A percentile compares a stretch with the other conserved stretches of the same genome.
Evolutionary conservation across 2,888 invertebrate species (phyloP).

Genomic region (Carterocephalus palaemon): DNA sequence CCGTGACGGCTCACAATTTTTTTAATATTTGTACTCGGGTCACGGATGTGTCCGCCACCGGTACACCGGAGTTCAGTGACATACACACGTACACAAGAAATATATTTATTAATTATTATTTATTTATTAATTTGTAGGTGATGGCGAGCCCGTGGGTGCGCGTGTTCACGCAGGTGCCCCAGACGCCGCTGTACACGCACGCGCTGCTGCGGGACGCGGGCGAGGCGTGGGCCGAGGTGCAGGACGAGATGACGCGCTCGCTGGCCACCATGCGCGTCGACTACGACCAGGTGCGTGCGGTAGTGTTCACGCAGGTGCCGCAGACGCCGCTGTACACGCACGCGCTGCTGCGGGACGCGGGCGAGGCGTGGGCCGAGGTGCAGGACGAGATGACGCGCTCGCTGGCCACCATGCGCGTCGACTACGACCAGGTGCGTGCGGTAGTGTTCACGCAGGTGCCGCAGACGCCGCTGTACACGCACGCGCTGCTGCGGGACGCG

Average conservation of each 20-base stretch:
- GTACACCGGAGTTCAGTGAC: no score
- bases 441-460: conserved; percentile 93
- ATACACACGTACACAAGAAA: no score
- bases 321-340: conserved; percentile 96
- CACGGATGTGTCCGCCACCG: no score
- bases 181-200: conserved; percentile 95
- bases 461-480: conserved; percentile 95
- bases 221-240: conserved; percentile 97
- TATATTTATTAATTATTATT: no score
- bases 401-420: conserved; percentile 98
- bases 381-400: conserved; percentile 99
- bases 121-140: conserved; percentile 67
- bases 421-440: conserved; percentile 93
- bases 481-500: conserved; percentile 92
- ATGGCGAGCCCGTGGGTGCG: conserved; percentile 71
- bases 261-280: conserved; percentile 99
- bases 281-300: conserved; percentile 92
- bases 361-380: conserved; percentile 97
- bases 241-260: conserved; percentile 99
- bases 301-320: conserved; percentile 92
- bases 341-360: conserved; percentile 92
- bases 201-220: conserved; percentile 93
- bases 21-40: no score
- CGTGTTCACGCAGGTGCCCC: conserved; percentile 91
- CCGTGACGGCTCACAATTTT: no score